Base-by-base conservation (phyloP, 1,140 invertebrate genomes). In the Nylanderia fulva region DNA sequence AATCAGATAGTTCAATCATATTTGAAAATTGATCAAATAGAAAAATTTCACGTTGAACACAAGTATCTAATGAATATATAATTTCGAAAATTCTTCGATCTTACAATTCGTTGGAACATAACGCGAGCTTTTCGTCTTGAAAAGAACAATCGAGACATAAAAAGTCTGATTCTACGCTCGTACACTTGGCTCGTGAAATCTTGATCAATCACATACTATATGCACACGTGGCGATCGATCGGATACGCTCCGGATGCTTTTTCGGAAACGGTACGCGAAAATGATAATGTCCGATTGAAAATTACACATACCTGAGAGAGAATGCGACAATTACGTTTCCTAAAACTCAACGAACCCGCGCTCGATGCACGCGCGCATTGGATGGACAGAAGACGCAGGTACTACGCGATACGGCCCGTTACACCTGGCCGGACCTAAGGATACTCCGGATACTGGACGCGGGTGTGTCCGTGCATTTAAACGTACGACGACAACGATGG, bases 341-440 rank as follows among this genome's bases (percentile, higher is more conserved):
- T 90, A 91, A 91, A 87, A 90, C 75, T 90, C 84, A 89, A 91
- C 56, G 71, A 85, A 90, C 56, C 80, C 77, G 90, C 82, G 86
- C 75, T 85, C 69, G 85, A 75, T 72, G 74, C 69, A 84, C 85
- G 74, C 82, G 82, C 85, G 87, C 79, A 90, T 89, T 83, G 88
- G 82, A 90, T 90, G 88, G 88, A 90, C 45, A 85, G 80, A 90
- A 86, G 63, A 88, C 83, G 74, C 88, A 88, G 88, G 86, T 90
- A 90, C 77, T 90, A 88, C 83, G 83, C 75, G 74, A 68, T n/a
- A n/a, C 60, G 74, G 54, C 66, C 79, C 63, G 79, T 42, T 82
- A 85, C 88, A 89, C 86, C 88, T 86, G 79, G 48, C 45, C 84
- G 48, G 74, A 79, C 27, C 88, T 87, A 87, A 69, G 54, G 69